Conservation (phyloP, 2,888 invertebrate genomes). For the Pyrrhia umbra region DNA sequence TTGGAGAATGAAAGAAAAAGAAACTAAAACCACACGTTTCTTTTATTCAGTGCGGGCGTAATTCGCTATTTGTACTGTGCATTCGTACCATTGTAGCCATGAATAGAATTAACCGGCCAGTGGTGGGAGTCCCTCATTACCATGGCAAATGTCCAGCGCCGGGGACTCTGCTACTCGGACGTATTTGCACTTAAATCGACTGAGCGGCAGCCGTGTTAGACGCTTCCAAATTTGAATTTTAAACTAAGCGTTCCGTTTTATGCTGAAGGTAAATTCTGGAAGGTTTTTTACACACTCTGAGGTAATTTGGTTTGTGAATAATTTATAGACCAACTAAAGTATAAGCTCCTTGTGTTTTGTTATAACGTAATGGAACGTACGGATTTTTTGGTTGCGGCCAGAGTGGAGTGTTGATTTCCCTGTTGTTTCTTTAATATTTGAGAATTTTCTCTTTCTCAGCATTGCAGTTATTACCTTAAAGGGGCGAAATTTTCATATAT, state of each 20-base stretch:
- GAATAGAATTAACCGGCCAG: slow-evolving; percentile 78
- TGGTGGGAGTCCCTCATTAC: slow-evolving; percentile 71
- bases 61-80: slow-evolving; percentile 77
- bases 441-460: too few species aligned
- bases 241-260: slow-evolving; percentile 87
- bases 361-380: slow-evolving; percentile 47
- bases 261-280: slow-evolving; percentile 81
- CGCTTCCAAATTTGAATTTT: slow-evolving; percentile 86
- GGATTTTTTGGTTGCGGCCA: slow-evolving; percentile 35
- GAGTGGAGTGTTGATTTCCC: slow-evolving; percentile 3
- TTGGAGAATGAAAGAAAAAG: slow-evolving; percentile 31
- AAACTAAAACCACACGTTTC: slow-evolving; percentile 54
- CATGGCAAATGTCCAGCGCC: slow-evolving; percentile 74
- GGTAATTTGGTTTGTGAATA: slow-evolving; percentile 80
- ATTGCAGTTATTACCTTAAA: too few species aligned
- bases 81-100: slow-evolving; percentile 73
- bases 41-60: slow-evolving; percentile 71
- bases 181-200: slow-evolving; percentile 79
- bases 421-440: slow-evolving; percentile 8
- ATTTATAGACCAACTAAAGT: slow-evolving; percentile 62
- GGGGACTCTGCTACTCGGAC: slow-evolving; percentile 71
- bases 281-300: slow-evolving; percentile 75
- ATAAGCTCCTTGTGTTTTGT: slow-evolving; percentile 58
- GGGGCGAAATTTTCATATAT: too few species aligned
- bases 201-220: slow-evolving; percentile 77